These are phyloP conservation scores for Harpagifer antarcticus DNA, from an alignment of 2,797 vertebrate genomes.

Conservation along the genomic window DNA sequence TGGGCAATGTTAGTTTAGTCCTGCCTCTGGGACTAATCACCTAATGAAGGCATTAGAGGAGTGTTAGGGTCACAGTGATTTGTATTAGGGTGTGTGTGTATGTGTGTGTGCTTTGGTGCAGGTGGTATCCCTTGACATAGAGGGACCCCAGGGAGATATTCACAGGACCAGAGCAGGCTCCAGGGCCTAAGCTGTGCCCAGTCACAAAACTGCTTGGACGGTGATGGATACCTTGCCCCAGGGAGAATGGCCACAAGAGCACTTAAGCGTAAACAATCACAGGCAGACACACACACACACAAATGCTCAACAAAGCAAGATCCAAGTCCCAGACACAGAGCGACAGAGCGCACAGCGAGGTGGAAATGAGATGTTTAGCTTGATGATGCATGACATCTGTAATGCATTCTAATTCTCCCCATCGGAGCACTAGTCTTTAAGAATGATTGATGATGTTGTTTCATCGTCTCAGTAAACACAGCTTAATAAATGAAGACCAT, in stretches of 20 bases:
- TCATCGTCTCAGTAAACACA: slow-evolving; percentile 83
- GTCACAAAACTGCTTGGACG: slow-evolving; percentile 76
- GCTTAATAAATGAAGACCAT: slow-evolving; percentile 81
- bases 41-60: slow-evolving; percentile 81
- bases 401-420: slow-evolving; percentile 86
- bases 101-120: slow-evolving; percentile 61
- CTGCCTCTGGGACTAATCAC: slow-evolving; percentile 82
- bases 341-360: slow-evolving; percentile 75
- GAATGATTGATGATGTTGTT: slow-evolving; percentile 85
- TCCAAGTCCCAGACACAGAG: slow-evolving; percentile 72
- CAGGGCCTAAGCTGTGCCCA: slow-evolving; percentile 72
- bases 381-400: slow-evolving; percentile 85
- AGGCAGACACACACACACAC: slow-evolving; percentile 50
- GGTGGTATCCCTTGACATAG: slow-evolving; percentile 81
- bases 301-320: slow-evolving; percentile 54
- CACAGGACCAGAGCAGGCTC: slow-evolving; percentile 71
- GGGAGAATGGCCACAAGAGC: slow-evolving; percentile 77
- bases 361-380: slow-evolving; percentile 85
- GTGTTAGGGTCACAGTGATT: slow-evolving; percentile 77
- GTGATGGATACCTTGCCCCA: slow-evolving; percentile 86
- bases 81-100: slow-evolving; percentile 55
- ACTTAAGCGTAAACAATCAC: slow-evolving; percentile 76
- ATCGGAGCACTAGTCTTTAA: slow-evolving; percentile 83
- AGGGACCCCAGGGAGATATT: slow-evolving; percentile 83
- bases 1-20: slow-evolving; percentile 72